phyloP scores from a whole-genome alignment of 2,888 invertebrate genomes.

The Agonopterix subpropinquella region DNA sequence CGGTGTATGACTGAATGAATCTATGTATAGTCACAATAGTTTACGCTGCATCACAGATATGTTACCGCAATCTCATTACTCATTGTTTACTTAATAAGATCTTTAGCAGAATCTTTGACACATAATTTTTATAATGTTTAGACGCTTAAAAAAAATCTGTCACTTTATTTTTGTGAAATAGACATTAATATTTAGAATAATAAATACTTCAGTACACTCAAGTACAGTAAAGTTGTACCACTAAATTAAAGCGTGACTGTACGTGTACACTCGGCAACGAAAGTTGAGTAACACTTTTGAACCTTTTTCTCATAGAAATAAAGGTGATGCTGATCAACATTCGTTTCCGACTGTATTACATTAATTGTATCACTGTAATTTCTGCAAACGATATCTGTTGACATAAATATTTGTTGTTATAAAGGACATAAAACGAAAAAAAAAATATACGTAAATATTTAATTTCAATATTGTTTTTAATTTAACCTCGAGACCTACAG shows the following conservation, averaged over 20 bases:
- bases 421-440: constrained; percentile 63
- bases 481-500: constrained; percentile 9
- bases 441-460: constrained; percentile 74
- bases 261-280: neutral
- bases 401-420: constrained; percentile 61
- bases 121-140: constrained; percentile 40
- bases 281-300: no score
- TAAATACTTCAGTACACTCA: neutral
- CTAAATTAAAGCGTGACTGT: constrained; percentile 1
- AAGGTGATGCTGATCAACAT: no score
- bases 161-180: constrained; percentile 36
- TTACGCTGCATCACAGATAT: constrained; percentile 12
- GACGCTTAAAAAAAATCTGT: constrained; percentile 41
- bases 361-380: constrained; percentile 35
- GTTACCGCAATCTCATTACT: constrained; percentile 38
- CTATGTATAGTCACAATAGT: constrained; percentile 25
- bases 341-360: neutral
- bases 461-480: constrained; percentile 51
- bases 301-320: no score
- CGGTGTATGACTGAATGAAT: constrained; percentile 34
- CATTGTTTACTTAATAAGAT: constrained; percentile 35
- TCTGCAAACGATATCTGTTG: constrained; percentile 55
- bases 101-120: constrained; percentile 41
- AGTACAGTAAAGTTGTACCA: neutral
- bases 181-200: constrained; percentile 2